Evolutionary conservation across 2,113 vertebrate species (phyloP).

Genomic region (Artemisiospiza belli): DNA sequence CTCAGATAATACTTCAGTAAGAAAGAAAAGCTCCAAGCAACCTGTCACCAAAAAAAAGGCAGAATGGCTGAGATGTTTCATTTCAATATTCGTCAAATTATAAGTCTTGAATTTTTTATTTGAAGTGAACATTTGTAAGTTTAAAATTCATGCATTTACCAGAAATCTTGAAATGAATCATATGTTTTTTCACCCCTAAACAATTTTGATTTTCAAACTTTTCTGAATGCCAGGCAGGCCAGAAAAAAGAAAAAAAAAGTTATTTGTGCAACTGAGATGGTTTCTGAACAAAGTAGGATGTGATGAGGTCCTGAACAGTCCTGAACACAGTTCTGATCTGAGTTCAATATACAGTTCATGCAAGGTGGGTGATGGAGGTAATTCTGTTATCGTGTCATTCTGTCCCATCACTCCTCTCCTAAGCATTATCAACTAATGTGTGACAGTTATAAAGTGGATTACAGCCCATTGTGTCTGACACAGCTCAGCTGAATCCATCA

Average conservation of each 20-base stretch:
- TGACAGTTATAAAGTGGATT: slow-evolving; percentile 54
- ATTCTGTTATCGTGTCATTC: slow-evolving; percentile 7
- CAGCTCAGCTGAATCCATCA: slow-evolving; percentile 22
- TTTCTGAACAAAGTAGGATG: neutral
- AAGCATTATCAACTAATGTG: neutral
- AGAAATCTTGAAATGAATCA: neutral
- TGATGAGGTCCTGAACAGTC: neutral
- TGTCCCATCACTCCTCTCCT: neutral
- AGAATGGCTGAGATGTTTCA: slow-evolving; percentile 23
- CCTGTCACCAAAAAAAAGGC: neutral
- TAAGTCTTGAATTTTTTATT: neutral
- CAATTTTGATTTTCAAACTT: neutral
- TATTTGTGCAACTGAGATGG: neutral
- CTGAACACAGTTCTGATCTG: neutral
- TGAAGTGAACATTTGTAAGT: neutral
- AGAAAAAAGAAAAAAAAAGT: neutral
- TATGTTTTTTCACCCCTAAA: neutral
- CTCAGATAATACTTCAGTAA: neutral
- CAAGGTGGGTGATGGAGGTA: neutral
- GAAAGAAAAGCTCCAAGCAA: neutral
- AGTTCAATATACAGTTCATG: fast-evolving
- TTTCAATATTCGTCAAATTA: neutral
- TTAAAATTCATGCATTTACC: neutral
- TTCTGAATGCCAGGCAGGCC: neutral
- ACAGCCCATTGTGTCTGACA: neutral